Base-by-base conservation (phyloP, 2,113 vertebrate genomes). In the Brienomyrus brachyistius region DNA sequence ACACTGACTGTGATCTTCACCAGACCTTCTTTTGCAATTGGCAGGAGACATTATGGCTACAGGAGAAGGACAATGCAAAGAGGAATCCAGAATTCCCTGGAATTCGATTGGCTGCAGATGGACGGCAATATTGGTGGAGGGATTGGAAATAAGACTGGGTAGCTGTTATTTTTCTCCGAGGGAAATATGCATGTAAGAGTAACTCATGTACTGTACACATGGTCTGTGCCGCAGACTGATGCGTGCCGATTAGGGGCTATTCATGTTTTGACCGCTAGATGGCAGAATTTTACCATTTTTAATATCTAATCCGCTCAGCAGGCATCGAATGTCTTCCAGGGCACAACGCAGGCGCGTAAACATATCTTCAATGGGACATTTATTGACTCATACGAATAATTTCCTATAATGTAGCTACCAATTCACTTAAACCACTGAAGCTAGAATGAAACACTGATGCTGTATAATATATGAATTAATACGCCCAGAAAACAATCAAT, bases 81-180 rank as follows among this genome's bases (percentile, higher is more conserved):
- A 98, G 95, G 93, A 94, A 96, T 98, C 90, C 95, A 95, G 2
- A 94, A 97, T 77, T 94, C 98, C 62, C 96, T 21, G 40, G 1
- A 83, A 45, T 43, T 83, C 43, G 8, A 47, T 19, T 83, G 35
- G 3, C 23, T 43, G 15, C 35, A 13, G 80, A 19, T 97, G 92
- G 97, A 59, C 7, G 56, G 2, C 6, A 59, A 59, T 59, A 59
- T 59, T 59, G 56, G 21, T n/a, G 21, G 23, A 59, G 56, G 56
- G 95, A 89, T 95, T 97, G 92, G 92, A 92, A 93, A 15, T 23
- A 6, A 87, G 35, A 45, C 31, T 4, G 23, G 40, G 43, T 17
- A 83, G 43, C 9, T 47, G 35, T 23, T 48, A 4, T 84, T 48
- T 35, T 70, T 70, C 62, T 48, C 43, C 82, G 3, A 48, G 8